These are phyloP conservation scores for Tiaroga cobitis DNA, from an alignment of 2,797 vertebrate species.

Conservation along the genomic window DNA sequence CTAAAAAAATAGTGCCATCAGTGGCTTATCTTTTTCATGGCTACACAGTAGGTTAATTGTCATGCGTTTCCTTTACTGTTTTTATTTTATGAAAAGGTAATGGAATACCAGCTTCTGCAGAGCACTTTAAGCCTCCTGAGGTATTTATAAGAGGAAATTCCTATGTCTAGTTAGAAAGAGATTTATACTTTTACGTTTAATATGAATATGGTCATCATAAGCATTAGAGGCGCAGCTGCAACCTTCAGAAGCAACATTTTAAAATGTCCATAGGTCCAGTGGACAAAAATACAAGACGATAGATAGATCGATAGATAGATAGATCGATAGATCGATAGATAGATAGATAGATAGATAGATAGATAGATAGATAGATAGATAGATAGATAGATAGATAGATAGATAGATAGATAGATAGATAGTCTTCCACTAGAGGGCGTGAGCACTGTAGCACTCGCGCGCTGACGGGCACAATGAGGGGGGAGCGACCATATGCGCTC, in stretches of 20 bases:
- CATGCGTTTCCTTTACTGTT: not conserved
- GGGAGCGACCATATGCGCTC: conserved; percentile 52
- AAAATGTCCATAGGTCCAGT: not conserved
- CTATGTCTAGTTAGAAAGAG: conserved; percentile 20
- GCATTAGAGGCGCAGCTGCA: not conserved
- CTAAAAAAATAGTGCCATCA: not conserved
- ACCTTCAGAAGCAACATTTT: not conserved
- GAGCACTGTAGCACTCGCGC: not conserved
- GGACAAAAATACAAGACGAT: not conserved
- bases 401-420: not conserved
- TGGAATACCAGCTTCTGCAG: not conserved
- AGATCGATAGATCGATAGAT: not conserved
- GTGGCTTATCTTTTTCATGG: not conserved
- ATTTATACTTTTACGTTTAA: not conserved
- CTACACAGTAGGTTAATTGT: not conserved
- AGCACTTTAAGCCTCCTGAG: not conserved
- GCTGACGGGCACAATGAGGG: conserved; percentile 38
- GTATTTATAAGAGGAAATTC: not conserved
- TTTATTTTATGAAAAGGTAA: not conserved
- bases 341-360: not conserved
- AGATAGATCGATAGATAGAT: no score
- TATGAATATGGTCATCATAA: not conserved
- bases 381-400: conserved; percentile 2
- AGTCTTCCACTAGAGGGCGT: conserved; percentile 29
- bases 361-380: not conserved